Base-by-base conservation (phyloP, 2,888 invertebrate genomes). In the Melieria picta region DNA sequence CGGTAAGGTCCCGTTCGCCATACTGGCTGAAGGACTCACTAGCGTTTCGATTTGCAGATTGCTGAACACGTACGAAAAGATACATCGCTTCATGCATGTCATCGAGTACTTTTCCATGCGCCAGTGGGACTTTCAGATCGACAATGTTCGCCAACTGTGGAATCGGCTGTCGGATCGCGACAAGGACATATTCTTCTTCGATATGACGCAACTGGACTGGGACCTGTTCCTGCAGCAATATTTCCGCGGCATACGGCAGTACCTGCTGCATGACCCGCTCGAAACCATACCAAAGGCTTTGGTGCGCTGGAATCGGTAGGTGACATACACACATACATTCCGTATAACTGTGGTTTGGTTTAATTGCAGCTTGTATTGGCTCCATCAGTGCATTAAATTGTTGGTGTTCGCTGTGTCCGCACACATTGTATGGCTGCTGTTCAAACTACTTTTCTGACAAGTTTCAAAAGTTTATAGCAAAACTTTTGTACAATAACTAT, bases 101-200 rank as follows among this genome's bases (percentile, higher is more conserved):
- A 87, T 95, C 60, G 91, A 93, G 78, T 95, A 94, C 85, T 97
- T 96, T 87, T 91, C 93, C 4, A 91, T 89, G 10, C 90, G 91
- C 75, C 91, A 93, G 75, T 97, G 96, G 95, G 87, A 87, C 43
- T 94, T 94, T 81, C 85, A 88, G 1, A 91, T 91, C 74, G 86
- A 88, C n/a, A 91, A 91, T 62, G 89, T 92, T 0, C 85, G 89
- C 13, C 82, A 81, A 4, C 87, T 95, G 80, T 89, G 91, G 88
- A 83, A 84, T 1, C 88, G 89, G 0, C 81, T 94, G 67, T 87
- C 90, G 0, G 85, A 85, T 0, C 86, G 86, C 7, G 94, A 93
- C 80, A 88, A 88, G 69, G 86, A 89, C 30, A 85, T 91, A 4
- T 95, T 94, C 81, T 90, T 91, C 30, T 95, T 94, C 85, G 92